These are phyloP conservation scores for Nasonia giraulti DNA, from an alignment of 1,140 invertebrate species.

Conservation along the genomic window DNA sequence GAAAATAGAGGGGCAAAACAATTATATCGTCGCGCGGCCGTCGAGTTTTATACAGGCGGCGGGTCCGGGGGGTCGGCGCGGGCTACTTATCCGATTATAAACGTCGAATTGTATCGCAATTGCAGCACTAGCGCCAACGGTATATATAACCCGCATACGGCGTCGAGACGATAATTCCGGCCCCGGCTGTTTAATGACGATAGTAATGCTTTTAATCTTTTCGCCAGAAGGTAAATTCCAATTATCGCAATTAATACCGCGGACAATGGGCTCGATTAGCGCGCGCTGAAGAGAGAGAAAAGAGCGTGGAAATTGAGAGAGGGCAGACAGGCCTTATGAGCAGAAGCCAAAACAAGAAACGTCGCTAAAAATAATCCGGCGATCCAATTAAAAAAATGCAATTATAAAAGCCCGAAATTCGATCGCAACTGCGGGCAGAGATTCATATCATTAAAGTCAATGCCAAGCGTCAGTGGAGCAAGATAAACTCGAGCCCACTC, in stretches of 20 bases:
- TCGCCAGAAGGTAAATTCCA: conserved; percentile 42
- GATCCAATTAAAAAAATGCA: background rate
- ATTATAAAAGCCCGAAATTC: background rate
- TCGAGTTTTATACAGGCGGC: background rate
- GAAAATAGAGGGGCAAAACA: conserved; percentile 20
- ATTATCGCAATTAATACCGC: conserved; percentile 42
- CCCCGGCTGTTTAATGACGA: conserved; percentile 43
- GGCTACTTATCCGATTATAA: conserved; percentile 49
- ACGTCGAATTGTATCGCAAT: conserved; percentile 49
- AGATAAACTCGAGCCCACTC: background rate
- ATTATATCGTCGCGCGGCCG: background rate
- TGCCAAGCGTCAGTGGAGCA: background rate
- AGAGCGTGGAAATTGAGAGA: background rate
- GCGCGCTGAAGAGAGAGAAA: background rate
- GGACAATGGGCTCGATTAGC: conserved; percentile 39
- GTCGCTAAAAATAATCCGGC: background rate
- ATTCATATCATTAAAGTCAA: conserved; percentile 27
- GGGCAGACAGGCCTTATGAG: too few species aligned
- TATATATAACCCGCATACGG: background rate
- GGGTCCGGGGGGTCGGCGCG: background rate
- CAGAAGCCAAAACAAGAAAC: too few species aligned
- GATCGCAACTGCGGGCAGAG: background rate
- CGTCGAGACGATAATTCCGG: conserved; percentile 19
- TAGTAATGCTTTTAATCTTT: conserved; percentile 51
- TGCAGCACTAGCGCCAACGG: background rate